Conservation (phyloP, 2,797 vertebrate genomes). For the Coccyzus lansbergi region DNA sequence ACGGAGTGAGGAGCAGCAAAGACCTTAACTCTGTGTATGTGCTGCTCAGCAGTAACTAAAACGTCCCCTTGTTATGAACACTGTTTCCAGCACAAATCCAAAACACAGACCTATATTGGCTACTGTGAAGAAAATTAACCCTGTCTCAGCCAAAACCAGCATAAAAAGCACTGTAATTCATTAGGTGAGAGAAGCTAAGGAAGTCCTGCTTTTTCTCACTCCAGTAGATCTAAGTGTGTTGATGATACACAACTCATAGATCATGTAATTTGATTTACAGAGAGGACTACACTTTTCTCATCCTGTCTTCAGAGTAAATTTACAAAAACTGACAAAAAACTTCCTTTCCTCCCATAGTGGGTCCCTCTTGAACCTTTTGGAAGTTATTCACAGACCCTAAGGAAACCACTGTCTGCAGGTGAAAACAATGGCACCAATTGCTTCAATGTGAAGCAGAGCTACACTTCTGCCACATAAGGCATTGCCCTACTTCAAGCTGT, state of each 20-base stretch:
- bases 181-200: background rate
- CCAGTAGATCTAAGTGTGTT: background rate
- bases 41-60: no score
- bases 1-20: no score
- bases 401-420: background rate
- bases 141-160: no score
- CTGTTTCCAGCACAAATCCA: no score
- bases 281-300: background rate
- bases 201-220: background rate
- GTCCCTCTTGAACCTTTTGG: background rate
- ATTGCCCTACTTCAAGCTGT: background rate
- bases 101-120: no score
- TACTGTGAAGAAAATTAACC: no score
- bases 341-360: background rate
- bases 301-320: background rate
- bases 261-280: background rate
- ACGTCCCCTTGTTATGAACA: no score
- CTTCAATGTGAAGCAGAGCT: background rate
- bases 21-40: no score
- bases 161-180: background rate
- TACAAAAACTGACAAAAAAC: background rate
- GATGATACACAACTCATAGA: background rate
- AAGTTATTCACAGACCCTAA: background rate
- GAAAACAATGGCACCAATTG: rapidly evolving
- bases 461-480: background rate